A percentile compares a stretch with the other conserved stretches of the same genome.
These are phyloP conservation scores for Hydropsyche tenuis DNA, from an alignment of 1,140 invertebrate genomes.

Conservation along the genomic window DNA sequence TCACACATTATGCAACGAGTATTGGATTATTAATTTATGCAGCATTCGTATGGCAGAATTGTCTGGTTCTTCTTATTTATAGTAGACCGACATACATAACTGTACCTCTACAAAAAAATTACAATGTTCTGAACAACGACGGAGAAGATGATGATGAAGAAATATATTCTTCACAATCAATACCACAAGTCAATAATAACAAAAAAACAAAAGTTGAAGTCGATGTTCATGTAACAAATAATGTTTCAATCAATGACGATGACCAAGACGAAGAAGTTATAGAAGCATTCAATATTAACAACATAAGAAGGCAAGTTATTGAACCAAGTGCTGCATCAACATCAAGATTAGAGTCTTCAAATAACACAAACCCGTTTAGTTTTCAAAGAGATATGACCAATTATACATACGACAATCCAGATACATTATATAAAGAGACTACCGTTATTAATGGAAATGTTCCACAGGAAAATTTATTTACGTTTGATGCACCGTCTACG, in stretches of 20 bases:
- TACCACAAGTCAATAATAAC: neutral
- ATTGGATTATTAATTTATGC: slow-evolving; percentile 58
- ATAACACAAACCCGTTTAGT: slow-evolving; percentile 32
- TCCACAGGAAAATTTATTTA: slow-evolving; percentile 53
- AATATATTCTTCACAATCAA: slow-evolving; percentile 54
- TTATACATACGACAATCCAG: slow-evolving; percentile 52
- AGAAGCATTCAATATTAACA: slow-evolving; percentile 57
- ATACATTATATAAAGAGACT: slow-evolving; percentile 60
- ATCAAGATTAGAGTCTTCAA: slow-evolving; percentile 50
- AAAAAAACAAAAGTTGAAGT: neutral
- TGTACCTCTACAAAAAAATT: slow-evolving; percentile 56
- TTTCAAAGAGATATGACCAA: slow-evolving; percentile 53
- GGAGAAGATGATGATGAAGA: slow-evolving; percentile 61
- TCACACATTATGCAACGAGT: slow-evolving; percentile 53
- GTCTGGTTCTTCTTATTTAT: slow-evolving; percentile 56
- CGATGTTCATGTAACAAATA: neutral
- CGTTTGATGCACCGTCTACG: slow-evolving; percentile 50
- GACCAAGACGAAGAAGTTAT: slow-evolving; percentile 58
- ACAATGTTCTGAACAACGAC: slow-evolving; percentile 58
- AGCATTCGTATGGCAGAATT: slow-evolving; percentile 60
- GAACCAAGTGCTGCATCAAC: slow-evolving; percentile 54
- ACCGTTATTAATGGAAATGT: slow-evolving; percentile 53
- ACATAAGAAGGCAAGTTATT: slow-evolving; percentile 56
- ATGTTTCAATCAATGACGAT: slow-evolving; percentile 41
- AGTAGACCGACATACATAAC: slow-evolving; percentile 59